These are phyloP conservation scores for Apostichopus leukothele DNA, from an alignment of 53 echinoderm and acorn worm species.

Conservation along the genomic window DNA sequence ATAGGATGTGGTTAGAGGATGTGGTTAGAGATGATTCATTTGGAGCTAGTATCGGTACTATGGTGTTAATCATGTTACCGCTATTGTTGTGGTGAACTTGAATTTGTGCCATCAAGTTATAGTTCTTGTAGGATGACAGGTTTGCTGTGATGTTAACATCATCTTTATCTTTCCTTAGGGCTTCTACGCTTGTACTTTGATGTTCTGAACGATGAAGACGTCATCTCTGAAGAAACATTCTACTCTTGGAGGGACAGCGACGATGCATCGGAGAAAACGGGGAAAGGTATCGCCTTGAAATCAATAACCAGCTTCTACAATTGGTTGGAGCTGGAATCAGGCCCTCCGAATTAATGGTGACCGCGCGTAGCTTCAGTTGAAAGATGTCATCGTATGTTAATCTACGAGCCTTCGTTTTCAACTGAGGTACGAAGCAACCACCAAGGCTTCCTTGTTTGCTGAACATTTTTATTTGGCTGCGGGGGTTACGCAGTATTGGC, in stretches of 20 bases:
- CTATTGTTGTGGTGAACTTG: not conserved
- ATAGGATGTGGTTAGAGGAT: no score
- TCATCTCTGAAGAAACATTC: constrained; percentile 82
- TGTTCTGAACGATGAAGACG: constrained; percentile 89
- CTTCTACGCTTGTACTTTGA: constrained; percentile 83
- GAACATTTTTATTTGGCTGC: constrained; percentile 19
- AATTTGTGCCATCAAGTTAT: not conserved
- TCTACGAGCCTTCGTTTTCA: not conserved
- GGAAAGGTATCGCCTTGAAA: no score
- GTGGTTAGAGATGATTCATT: no score
- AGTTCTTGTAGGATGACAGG: not conserved
- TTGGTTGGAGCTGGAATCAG: no score
- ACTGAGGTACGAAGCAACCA: not conserved
- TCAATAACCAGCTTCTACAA: no score
- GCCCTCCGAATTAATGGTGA: constrained; percentile 26
- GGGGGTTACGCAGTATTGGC: constrained; percentile 12
- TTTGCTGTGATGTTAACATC: not conserved
- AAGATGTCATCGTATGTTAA: not conserved
- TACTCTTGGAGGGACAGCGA: constrained; percentile 1
- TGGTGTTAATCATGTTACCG: no score
- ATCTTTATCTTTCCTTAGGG: constrained; percentile 40
- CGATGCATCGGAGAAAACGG: no score
- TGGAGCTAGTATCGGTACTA: no score
- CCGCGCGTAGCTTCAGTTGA: not conserved
- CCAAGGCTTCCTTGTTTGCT: not conserved